A percentile compares a stretch with the other conserved stretches of the same genome.
These are phyloP conservation scores for Nebria salina DNA, from an alignment of 2,888 invertebrate species.

Conservation along the genomic window DNA sequence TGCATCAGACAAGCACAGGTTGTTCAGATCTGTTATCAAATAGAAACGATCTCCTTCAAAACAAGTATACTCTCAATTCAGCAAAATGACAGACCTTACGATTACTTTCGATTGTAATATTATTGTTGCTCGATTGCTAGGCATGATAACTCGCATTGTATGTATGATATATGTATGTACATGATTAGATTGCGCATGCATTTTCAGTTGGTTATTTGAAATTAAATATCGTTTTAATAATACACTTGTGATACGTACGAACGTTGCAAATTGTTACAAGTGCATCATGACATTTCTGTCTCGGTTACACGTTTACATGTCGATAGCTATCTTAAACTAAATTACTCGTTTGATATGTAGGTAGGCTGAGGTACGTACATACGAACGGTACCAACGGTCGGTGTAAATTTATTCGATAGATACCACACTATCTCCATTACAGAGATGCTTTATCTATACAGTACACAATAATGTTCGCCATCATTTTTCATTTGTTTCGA, in stretches of 20 bases:
- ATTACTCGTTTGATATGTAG: conserved; percentile 16
- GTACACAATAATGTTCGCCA: not conserved
- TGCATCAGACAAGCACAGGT: conserved; percentile 27
- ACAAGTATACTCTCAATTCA: conserved; percentile 40
- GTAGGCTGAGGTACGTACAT: not conserved
- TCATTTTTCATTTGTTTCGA: not conserved
- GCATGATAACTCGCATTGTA: conserved; percentile 38
- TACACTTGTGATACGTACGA: not conserved
- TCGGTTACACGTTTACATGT: not conserved
- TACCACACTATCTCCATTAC: not conserved
- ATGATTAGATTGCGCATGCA: no score
- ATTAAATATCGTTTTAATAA: not conserved
- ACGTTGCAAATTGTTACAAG: conserved; percentile 32
- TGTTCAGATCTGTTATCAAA: conserved; percentile 39
- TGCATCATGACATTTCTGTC: conserved; percentile 17
- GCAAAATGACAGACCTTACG: conserved; percentile 44
- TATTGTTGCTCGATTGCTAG: conserved; percentile 42
- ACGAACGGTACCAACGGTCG: not conserved
- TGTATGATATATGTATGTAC: no score
- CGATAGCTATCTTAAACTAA: conserved; percentile 26
- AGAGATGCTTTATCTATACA: not conserved
- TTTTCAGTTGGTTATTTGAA: no score
- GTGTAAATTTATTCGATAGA: not conserved
- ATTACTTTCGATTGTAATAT: conserved; percentile 44
- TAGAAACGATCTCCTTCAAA: conserved; percentile 40